Evolutionary conservation across 2,113 vertebrate genomes (phyloP).

Genomic region (Nothocercus nigrocapillus): DNA sequence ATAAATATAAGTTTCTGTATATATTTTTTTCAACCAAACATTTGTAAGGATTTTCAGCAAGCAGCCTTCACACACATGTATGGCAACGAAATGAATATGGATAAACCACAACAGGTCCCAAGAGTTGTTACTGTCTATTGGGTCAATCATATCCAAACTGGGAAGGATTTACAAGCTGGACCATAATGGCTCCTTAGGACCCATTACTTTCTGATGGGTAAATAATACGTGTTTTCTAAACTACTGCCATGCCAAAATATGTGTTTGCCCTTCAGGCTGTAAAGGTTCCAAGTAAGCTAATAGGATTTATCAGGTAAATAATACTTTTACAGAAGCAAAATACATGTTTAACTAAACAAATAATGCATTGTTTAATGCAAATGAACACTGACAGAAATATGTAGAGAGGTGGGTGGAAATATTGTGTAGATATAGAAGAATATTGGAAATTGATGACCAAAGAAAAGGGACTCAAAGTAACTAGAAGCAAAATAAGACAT

Average conservation of each 20-base stretch:
- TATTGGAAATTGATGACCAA: not conserved
- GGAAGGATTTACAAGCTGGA: slow-evolving; percentile 69
- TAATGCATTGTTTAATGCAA: too few species aligned
- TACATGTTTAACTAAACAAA: slow-evolving; percentile 23
- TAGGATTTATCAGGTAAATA: slow-evolving; percentile 46
- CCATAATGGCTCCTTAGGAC: slow-evolving; percentile 71
- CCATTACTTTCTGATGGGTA: slow-evolving; percentile 71
- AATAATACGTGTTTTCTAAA: slow-evolving; percentile 76
- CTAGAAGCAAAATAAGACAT: not conserved
- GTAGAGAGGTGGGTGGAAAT: not conserved
- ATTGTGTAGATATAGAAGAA: not conserved
- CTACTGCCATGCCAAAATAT: slow-evolving; percentile 56
- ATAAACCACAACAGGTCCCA: slow-evolving; percentile 63
- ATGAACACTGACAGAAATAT: not conserved
- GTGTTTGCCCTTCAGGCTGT: slow-evolving; percentile 40
- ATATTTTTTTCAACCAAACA: slow-evolving; percentile 56
- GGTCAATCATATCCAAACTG: slow-evolving; percentile 63
- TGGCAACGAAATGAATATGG: slow-evolving; percentile 56
- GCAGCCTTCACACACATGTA: slow-evolving; percentile 25
- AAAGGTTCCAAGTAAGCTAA: slow-evolving; percentile 60
- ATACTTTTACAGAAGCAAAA: slow-evolving; percentile 42
- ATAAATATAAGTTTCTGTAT: slow-evolving; percentile 24
- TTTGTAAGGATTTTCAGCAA: slow-evolving; percentile 54
- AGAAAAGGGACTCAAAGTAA: not conserved
- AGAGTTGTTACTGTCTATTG: slow-evolving; percentile 54